Evolutionary conservation across 1,140 invertebrate species (phyloP).

Genomic region (Scaptomyza graminum): DNA sequence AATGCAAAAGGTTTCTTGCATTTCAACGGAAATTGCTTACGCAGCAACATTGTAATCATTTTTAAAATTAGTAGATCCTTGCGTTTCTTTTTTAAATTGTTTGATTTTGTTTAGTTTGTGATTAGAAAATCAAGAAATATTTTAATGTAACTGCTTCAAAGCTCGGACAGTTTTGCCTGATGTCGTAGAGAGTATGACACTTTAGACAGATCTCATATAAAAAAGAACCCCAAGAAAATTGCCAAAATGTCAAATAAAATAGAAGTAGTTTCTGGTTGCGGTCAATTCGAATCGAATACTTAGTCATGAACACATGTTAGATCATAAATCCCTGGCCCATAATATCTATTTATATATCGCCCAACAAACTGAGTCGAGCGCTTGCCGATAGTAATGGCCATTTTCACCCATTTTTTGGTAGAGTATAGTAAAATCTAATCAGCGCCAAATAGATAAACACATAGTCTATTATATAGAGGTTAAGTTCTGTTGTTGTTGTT

Average conservation of each 20-base stretch:
- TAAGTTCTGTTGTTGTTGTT: not conserved
- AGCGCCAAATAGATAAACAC: constrained; percentile 24
- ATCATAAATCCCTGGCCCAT: constrained; percentile 24
- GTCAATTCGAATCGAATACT: not conserved
- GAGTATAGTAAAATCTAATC: constrained; percentile 38
- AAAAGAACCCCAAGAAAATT: not conserved
- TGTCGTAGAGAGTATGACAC: no score
- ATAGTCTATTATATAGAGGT: constrained; percentile 4
- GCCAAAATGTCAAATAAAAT: not conserved
- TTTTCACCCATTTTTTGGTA: constrained; percentile 24
- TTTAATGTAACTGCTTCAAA: not conserved
- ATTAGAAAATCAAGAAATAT: constrained; percentile 3
- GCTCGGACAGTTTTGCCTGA: no score
- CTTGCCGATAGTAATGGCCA: constrained; percentile 23
- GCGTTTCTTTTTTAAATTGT: not conserved
- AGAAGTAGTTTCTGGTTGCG: not conserved
- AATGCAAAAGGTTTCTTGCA: constrained; percentile 16
- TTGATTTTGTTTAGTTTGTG: constrained; percentile 1
- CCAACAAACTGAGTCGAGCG: constrained; percentile 30
- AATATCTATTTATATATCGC: constrained; percentile 42
- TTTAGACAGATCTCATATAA: no score
- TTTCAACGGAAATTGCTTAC: constrained; percentile 4
- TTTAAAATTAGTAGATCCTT: not conserved
- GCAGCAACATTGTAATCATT: constrained; percentile 28
- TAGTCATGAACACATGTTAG: constrained; percentile 33